These are phyloP conservation scores for Callospermophilus lateralis DNA, from an alignment of 2,113 vertebrate species.

Conservation along the genomic window DNA sequence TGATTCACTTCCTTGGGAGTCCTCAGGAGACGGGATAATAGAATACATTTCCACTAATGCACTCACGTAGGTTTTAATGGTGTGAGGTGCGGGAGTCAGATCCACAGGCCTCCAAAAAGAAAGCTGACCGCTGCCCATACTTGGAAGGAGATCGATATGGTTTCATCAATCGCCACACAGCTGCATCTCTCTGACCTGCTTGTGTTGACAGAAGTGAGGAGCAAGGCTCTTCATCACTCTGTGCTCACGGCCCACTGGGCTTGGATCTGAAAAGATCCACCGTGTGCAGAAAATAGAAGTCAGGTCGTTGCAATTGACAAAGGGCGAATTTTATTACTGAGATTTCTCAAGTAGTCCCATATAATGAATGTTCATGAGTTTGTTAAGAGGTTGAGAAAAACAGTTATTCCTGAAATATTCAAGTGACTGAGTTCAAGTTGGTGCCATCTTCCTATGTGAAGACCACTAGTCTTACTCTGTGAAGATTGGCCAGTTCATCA, in stretches of 20 bases:
- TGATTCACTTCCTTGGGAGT: background rate
- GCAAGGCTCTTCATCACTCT: background rate
- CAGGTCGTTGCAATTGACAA: background rate
- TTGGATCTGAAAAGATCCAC: background rate
- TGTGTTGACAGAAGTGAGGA: background rate
- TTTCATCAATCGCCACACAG: accelerated
- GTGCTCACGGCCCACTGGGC: background rate
- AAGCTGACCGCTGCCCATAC: background rate
- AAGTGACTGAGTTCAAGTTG: background rate
- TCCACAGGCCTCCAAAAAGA: background rate
- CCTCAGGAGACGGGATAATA: background rate
- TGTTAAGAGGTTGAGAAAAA: background rate
- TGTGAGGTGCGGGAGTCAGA: background rate
- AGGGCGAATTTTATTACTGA: background rate
- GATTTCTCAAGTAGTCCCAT: background rate
- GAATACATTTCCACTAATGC: conserved; percentile 52
- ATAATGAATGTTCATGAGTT: background rate
- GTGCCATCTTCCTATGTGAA: background rate
- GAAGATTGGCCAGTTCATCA: background rate
- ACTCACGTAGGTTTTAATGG: conserved; percentile 34
- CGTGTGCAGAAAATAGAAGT: background rate
- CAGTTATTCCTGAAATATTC: background rate
- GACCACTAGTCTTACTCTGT: background rate
- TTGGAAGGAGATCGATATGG: background rate
- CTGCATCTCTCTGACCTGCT: background rate